These are phyloP conservation scores for Hyles lineata DNA, from an alignment of 2,888 invertebrate genomes.

Conservation along the genomic window DNA sequence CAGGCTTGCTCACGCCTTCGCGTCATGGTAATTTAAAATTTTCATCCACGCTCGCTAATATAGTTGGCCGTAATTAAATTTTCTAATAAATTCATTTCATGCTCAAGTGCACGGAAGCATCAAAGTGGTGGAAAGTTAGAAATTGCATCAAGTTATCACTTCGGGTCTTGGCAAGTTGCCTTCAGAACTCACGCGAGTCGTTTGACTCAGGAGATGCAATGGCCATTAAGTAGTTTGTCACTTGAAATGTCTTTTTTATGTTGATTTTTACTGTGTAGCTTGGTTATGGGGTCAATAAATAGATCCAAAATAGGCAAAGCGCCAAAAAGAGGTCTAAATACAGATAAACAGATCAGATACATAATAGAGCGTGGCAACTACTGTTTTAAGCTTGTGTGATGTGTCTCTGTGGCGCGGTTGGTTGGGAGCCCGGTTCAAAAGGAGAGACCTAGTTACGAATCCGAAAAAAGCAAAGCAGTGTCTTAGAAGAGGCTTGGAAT, in stretches of 20 bases:
- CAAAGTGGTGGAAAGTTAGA: conserved; percentile 49
- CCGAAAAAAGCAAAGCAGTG: no score
- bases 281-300: conserved; percentile 10
- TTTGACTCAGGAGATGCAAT: conserved; percentile 12
- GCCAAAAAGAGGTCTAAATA: neutral
- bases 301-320: neutral
- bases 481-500: no score
- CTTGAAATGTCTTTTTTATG: conserved; percentile 36
- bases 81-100: conserved; percentile 45
- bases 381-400: neutral
- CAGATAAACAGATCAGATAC: neutral
- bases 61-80: neutral
- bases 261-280: conserved; percentile 37
- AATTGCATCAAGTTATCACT: conserved; percentile 51
- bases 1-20: no score
- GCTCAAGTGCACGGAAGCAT: conserved; percentile 45
- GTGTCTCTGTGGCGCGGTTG: no score
- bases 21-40: neutral
- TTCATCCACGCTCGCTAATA: neutral
- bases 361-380: neutral
- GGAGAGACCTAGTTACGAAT: no score
- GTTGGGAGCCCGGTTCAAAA: no score
- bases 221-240: conserved; percentile 12
- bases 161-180: conserved; percentile 63
- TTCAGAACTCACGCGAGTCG: conserved; percentile 43